Base-by-base conservation (phyloP, 2,797 vertebrate genomes). In the Diceros bicornis region DNA sequence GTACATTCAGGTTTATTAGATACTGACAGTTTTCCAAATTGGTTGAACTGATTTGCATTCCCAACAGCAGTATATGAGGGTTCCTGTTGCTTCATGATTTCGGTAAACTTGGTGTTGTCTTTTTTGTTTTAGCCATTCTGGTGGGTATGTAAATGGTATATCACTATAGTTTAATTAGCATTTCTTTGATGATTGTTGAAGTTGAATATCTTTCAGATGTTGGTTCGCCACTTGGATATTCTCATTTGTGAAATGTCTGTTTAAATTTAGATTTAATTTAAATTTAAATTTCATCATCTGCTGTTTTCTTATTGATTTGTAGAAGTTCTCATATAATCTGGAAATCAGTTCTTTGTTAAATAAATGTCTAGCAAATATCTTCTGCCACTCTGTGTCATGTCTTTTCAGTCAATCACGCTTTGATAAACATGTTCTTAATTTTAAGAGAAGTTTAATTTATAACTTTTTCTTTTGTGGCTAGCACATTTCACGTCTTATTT, bases 391-490 rank as follows among this genome's bases (percentile, higher is more conserved):
- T 87, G 13, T 50, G 7, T 50, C 52, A 34, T 89, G 25, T 14
- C 62, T 87, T 77, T 89, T 74, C 25, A 68, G 27, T 77, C 1
- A 61, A 12, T 78, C 44, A 64, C 77, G 16, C 72, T 79, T 34
- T 91, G 66, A 82, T 81, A 85, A 85, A 16, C 44, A 17, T 82
- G 1, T n/a, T 89, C 52, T 94, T 96, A 68, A 89, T 69, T 69
- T 89, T 75, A 83, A 84, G 14, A 66, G 7, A 71, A 71, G 23
- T 6, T 69, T 74, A 79, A 84, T 37, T 87, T 87, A 25, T 57
- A 41, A 41, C 17, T 55, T 88, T 90, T 91, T 66, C 9, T 86
- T 62, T 89, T 37, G 57, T 27, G 21, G 8, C 11, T 72, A 66
- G 18, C 79, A 27, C 25, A n/a, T 83, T 94, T 86, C 29, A 6